Base-by-base conservation (phyloP, 2,113 vertebrate genomes). In the Podiceps cristatus region DNA sequence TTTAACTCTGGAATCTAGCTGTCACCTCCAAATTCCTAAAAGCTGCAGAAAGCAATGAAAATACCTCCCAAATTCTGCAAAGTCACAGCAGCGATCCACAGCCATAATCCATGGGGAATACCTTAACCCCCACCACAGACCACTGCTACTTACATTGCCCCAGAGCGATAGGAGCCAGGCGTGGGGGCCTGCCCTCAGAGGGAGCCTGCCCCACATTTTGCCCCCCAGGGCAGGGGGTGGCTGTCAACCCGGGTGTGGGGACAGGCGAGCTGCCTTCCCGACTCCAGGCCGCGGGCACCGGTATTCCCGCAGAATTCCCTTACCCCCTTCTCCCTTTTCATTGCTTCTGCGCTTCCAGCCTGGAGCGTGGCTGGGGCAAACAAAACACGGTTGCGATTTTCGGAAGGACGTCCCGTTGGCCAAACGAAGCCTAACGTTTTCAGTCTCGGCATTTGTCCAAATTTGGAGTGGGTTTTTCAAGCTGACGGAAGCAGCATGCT, bases 401-500 rank as follows among this genome's bases (percentile, higher is more conserved):
- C 18, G 45, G 59, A 47, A 72, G 44, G 64, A 71, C 29, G 35
- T 91, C 8, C 31, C 3, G 0, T 47, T 75, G 37, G 81, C 18
- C 25, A 67, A 77, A 66, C 0, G 0, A 81, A 72, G 69, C 24
- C 49, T 35, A n/a, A 63, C 67, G n/a, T 47, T 85, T 55, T 86
- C 40, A 28, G 33, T 73, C 33, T 88, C 45, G 31, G 10, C 42
- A 50, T 90, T 86, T 96, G 58, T 50, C 94, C 88, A 86, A 69
- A 96, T 93, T 90, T 94, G 75, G 94, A 73, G 58, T 73, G 67
- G 63, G 86, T 86, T 95, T 76, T 95, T 77, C 22, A 31, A 94
- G 79, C 77, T 88, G 91, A 88, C 19, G n/a, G 74, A 92, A 37
- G 62, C 63, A 64, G 58, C 56, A 81, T 0, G 1, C 52, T 77